A percentile compares a stretch with the other conserved stretches of the same genome.
phyloP scores from a whole-genome alignment of 2,888 invertebrate genomes.

The Perizoma flavofasciatum region DNA sequence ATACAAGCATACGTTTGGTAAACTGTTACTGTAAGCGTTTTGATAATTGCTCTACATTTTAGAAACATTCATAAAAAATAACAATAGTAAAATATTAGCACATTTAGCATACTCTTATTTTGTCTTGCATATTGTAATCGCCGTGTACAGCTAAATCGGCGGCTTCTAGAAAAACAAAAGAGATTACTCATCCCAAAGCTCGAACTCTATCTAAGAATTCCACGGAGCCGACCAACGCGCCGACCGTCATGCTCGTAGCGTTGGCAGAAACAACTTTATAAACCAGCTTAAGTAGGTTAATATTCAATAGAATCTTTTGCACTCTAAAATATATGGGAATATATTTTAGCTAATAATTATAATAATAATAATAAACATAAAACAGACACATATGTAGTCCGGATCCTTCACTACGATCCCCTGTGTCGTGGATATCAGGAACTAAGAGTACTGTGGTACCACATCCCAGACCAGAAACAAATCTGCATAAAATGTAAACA shows the following conservation, averaged over 20 bases:
- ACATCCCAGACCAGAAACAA: too few relatives aligned
- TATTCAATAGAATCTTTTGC: neutral
- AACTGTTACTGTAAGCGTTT: too few relatives aligned
- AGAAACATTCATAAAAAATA: too few relatives aligned
- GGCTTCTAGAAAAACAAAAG: slow-evolving; percentile 80
- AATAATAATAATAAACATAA: too few relatives aligned
- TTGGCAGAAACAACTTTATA: slow-evolving; percentile 49
- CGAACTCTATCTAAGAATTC: slow-evolving; percentile 81
- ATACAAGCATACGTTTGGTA: too few relatives aligned
- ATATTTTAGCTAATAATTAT: neutral
- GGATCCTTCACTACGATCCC: neutral
- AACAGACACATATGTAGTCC: too few relatives aligned
- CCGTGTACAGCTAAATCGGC: slow-evolving; percentile 70
- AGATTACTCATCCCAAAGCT: slow-evolving; percentile 79
- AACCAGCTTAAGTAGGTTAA: neutral
- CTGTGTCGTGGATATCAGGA: too few relatives aligned
- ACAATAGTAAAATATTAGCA: too few relatives aligned
- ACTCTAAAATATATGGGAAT: neutral
- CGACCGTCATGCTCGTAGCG: slow-evolving; percentile 56
- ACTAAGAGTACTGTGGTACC: too few relatives aligned
- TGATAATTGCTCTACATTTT: too few relatives aligned
- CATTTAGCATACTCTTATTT: too few relatives aligned
- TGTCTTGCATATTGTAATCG: slow-evolving; percentile 41
- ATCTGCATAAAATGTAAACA: too few relatives aligned
- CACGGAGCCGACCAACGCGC: slow-evolving; percentile 66